Evolutionary conservation across 1,140 invertebrate genomes (phyloP).

Genomic region (Anoplophora glabripennis): DNA sequence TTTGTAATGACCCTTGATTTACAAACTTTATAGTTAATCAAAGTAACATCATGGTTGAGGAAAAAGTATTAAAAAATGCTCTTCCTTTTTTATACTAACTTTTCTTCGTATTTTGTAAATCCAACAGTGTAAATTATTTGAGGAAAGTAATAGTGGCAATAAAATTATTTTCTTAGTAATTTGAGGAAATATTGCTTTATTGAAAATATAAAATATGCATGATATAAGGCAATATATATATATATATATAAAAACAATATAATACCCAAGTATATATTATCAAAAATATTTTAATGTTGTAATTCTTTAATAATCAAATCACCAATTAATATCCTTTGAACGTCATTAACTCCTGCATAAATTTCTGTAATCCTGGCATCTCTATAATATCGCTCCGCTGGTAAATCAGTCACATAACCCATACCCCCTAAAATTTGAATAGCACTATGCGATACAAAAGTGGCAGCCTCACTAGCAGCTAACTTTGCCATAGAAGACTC

Average conservation of each 20-base stretch:
- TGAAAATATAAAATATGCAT: too few species aligned
- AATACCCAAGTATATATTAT: neutral
- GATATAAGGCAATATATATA: too few species aligned
- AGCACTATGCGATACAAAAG: slow-evolving; percentile 78
- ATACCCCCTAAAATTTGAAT: slow-evolving; percentile 84
- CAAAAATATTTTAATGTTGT: slow-evolving; percentile 15
- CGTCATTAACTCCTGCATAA: slow-evolving; percentile 88
- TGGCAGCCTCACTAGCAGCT: slow-evolving; percentile 79
- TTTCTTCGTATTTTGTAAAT: too few species aligned
- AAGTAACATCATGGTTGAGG: too few species aligned
- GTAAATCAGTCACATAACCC: slow-evolving; percentile 84
- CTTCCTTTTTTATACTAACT: too few species aligned
- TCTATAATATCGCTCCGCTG: slow-evolving; percentile 85
- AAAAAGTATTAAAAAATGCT: too few species aligned
- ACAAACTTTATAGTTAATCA: too few species aligned
- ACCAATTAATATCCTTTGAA: slow-evolving; percentile 86
- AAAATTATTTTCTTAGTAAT: too few species aligned
- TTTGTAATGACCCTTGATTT: too few species aligned
- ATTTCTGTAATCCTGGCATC: slow-evolving; percentile 84
- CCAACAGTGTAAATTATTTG: too few species aligned
- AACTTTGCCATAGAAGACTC: slow-evolving; percentile 91
- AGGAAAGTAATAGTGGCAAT: too few species aligned
- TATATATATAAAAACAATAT: neutral
- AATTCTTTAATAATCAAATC: slow-evolving; percentile 70
- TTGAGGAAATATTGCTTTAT: too few species aligned